Evolutionary conservation across 2,888 invertebrate genomes (phyloP), one percentile per base, ranked within the genome.

Genomic region (Apomyelois bistriatella): DNA sequence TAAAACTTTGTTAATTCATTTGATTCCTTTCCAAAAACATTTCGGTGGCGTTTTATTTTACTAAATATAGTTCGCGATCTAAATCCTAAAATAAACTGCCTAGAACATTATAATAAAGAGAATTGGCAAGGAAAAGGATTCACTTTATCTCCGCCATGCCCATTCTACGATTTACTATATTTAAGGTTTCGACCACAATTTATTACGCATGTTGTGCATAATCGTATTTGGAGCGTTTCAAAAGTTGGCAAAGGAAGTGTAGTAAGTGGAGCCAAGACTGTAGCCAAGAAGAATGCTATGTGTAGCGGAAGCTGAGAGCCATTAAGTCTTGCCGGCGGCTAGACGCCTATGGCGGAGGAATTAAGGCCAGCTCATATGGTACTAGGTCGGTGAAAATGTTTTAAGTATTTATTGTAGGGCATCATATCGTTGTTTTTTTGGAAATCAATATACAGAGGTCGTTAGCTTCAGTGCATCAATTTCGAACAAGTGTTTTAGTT

Each of bases 251-350:
- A 46, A 50, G 50, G 48, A 40, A 38, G 37, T 7, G 37, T 30
- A 46, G 32, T 35, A 15, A 46, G 32, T 17, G 16, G 16, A 41
- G 42, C 51, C 41, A 51, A 42, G 42, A 57, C 54, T 57, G 53
- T 55, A 54, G 53, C 59, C 58, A 61, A 72, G 63, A 70, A 67
- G 68, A 62, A 62, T 52, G 53, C 22, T 42, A 40, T 48, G 54
- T 57, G 35, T 52, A 17, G 59, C 73, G 79, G 77, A 79, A 70
- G 69, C 13, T 62, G 61, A 61, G 63, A 61, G 64, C 76, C 74
- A 76, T 79, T 79, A 77, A 60, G 68, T 66, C 60, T 61, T 60
- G 67, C 66, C 61, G 70, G 65, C 66, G 69, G 32, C 46, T 32
- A 67, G 64, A 63, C 65, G 62, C 47, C 58, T 38, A 28, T 43